Base-by-base conservation (phyloP, 1,140 invertebrate genomes). In the Cephus cinctus region DNA sequence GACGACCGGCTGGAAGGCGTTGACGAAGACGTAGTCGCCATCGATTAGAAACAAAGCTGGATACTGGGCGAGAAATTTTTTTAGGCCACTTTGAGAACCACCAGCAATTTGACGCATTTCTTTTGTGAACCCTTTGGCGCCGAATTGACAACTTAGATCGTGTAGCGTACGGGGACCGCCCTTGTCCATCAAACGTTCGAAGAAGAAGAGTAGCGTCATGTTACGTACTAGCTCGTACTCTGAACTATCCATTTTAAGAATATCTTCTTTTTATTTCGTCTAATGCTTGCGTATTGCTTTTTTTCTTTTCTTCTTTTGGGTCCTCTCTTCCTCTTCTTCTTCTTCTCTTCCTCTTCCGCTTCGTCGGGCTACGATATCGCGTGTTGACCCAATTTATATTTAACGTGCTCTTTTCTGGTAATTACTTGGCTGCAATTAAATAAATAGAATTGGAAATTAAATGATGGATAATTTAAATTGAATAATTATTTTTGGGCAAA, bases 81-180 rank as follows among this genome's bases (percentile, higher is more conserved):
- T 93, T 16, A 98, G 79, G 34, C 92, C 94, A 62, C 91, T 92
- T 71, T 96, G 93, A 48, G 91, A 94, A 51, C 92, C 92, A 38
- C 94, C 94, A 63, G 92, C 93, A 59, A 96, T 96, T 77, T 95
- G 92, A 55, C 90, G 80, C 90, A 93, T 94, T 78, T 96, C 92
- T 80, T 94, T 94, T 2, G 92, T 94, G 69, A 96, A 96, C 41
- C 92, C 92, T 77, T 94, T 95, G 48, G 92, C 92, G 61, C 94
- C 93, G 76, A 96, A 96, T 76, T 96, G 93, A 78, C 95, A 98
- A 66, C 91, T 94, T 47, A 98, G 81, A 79, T 98, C 95, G 75
- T 98, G 95, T 54, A 98, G 80, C 34, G 94, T 96, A 67, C 95
- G 83, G 46, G 92, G 91, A 71, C 92, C 92, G 50, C 89, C 88